phyloP scores from a whole-genome alignment of 2,113 vertebrate genomes.

The Scortum barcoo region DNA sequence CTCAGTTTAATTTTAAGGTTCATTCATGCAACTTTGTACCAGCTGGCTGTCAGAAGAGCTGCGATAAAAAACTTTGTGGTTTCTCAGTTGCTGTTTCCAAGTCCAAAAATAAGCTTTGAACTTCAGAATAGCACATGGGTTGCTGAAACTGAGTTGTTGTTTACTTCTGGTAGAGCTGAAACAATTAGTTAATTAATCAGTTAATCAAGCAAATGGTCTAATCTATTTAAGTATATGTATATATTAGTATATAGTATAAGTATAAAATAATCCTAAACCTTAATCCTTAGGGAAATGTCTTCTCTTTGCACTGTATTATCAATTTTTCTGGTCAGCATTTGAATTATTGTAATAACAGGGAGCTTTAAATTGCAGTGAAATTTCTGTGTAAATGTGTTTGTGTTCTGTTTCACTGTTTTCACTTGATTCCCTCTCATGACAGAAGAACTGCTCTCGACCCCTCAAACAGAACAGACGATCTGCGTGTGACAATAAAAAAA shows the following conservation, averaged over 20 bases:
- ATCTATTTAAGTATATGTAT: too few relatives aligned
- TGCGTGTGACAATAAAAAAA: neutral
- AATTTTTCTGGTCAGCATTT: neutral
- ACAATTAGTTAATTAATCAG: too few relatives aligned
- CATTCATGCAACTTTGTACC: too few relatives aligned
- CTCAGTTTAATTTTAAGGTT: too few relatives aligned
- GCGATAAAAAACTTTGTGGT: neutral
- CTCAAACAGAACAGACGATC: neutral
- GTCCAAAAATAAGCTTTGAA: neutral
- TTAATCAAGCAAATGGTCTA: too few relatives aligned
- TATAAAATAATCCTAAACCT: too few relatives aligned
- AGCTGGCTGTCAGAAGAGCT: too few relatives aligned
- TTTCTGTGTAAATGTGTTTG: too few relatives aligned
- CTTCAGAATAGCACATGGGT: neutral
- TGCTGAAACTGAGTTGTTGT: neutral
- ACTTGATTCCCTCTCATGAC: neutral
- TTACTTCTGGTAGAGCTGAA: too few relatives aligned
- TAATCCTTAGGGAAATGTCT: too few relatives aligned
- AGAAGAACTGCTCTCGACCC: neutral
- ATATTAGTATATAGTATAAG: too few relatives aligned
- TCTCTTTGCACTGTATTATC: neutral
- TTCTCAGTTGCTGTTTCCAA: neutral
- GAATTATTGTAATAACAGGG: neutral
- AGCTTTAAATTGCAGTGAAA: neutral
- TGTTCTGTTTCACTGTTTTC: neutral